These are phyloP conservation scores for Altica lythri DNA, from an alignment of 2,888 invertebrate species.

Conservation along the genomic window DNA sequence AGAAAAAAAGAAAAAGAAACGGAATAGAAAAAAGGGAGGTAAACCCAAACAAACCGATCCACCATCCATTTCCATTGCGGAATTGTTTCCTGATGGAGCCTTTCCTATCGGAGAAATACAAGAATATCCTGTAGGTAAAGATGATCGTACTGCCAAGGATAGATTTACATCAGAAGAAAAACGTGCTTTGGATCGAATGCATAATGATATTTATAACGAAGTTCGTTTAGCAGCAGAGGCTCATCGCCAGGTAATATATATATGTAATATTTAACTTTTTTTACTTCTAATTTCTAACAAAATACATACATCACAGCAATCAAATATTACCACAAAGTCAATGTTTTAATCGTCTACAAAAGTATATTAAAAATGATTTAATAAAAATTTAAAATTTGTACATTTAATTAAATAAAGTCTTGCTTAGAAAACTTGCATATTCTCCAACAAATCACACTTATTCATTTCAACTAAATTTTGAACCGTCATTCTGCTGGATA, in stretches of 20 bases:
- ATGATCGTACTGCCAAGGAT: conserved; percentile 85
- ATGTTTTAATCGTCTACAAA: no score
- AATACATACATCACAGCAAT: no score
- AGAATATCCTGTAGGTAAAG: conserved; percentile 76
- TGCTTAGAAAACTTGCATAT: no score
- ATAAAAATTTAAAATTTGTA: no score
- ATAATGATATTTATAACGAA: conserved; percentile 92
- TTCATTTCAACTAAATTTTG: no score
- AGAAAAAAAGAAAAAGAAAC: conserved; percentile 71
- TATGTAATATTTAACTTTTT: no score
- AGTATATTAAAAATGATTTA: no score
- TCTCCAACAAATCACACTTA: no score
- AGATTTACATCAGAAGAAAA: conserved; percentile 87
- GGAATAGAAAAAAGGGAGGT: conserved; percentile 62
- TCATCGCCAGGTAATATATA: conserved; percentile 78
- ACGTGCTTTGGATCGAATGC: conserved; percentile 85
- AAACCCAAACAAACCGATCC: conserved; percentile 75
- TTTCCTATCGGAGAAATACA: conserved; percentile 91
- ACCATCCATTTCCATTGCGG: conserved; percentile 84
- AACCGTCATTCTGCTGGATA: no score
- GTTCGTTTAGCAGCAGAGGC: conserved; percentile 96
- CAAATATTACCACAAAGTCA: no score
- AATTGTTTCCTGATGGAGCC: conserved; percentile 80
- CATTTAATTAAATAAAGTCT: no score
- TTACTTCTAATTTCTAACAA: no score